These are phyloP conservation scores for Drosophila affinis DNA, from an alignment of 2,888 invertebrate species.

Conservation along the genomic window DNA sequence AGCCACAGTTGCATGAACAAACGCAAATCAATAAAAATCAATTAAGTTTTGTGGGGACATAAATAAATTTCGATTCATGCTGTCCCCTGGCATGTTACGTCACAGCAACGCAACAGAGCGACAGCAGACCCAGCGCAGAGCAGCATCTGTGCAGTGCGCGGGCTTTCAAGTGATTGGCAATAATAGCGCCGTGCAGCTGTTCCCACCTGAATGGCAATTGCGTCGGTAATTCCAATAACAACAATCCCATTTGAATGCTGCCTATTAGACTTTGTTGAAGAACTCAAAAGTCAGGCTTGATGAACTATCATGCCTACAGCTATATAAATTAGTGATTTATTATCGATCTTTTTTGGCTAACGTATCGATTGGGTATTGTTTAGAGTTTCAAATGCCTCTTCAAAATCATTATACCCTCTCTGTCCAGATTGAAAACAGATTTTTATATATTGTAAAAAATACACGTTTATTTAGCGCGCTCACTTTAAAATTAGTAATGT, in stretches of 20 bases:
- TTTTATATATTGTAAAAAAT: conserved; percentile 63
- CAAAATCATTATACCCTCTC: background rate
- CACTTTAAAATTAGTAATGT: conserved; percentile 59
- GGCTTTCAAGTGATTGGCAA: conserved; percentile 52
- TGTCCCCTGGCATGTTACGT: conserved; percentile 45
- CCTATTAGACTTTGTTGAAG: background rate
- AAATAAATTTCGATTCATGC: conserved; percentile 29
- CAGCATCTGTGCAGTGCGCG: conserved; percentile 26
- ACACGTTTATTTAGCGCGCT: conserved; percentile 72
- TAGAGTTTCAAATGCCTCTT: background rate
- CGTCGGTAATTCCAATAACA: background rate
- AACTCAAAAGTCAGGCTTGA: background rate
- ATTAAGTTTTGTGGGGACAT: conserved; percentile 23
- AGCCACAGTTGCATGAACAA: background rate
- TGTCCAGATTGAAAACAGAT: conserved; percentile 7
- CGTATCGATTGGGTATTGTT: too few species aligned
- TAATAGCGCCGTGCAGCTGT: conserved; percentile 43
- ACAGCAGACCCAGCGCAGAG: background rate
- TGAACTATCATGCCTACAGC: too few species aligned
- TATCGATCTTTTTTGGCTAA: too few species aligned
- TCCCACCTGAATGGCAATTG: conserved; percentile 36
- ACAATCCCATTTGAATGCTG: background rate
- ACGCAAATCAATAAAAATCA: conserved; percentile 22
- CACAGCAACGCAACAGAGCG: conserved; percentile 33
- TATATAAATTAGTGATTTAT: too few species aligned